Percentiles rank a stretch among this genome's conserved stretches.
phyloP scores from a whole-genome alignment of 1,140 invertebrate species.

The Dreissena rostriformis region DNA sequence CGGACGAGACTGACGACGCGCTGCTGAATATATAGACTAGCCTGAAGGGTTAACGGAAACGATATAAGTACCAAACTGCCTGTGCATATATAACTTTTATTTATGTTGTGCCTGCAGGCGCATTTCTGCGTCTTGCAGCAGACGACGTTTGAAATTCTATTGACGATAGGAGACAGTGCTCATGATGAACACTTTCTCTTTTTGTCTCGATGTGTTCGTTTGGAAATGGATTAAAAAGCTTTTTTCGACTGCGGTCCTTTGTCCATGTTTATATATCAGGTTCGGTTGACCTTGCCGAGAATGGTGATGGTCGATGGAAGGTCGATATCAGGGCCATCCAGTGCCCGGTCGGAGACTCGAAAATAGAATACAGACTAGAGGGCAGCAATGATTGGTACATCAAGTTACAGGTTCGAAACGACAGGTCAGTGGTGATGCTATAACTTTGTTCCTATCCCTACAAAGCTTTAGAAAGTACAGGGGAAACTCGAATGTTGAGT shows the following conservation, averaged over 20 bases:
- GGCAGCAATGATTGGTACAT: constrained; percentile 73
- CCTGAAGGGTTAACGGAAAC: no score
- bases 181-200: not conserved
- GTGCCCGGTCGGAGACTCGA: constrained; percentile 67
- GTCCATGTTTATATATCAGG: constrained; percentile 50
- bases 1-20: no score
- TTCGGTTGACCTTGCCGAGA: constrained; percentile 68
- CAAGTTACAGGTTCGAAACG: constrained; percentile 72
- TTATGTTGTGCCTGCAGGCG: no score
- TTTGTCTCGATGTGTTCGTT: not conserved
- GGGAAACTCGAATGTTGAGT: no score
- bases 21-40: no score
- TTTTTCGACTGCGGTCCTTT: not conserved
- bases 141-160: not conserved
- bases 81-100: no score
- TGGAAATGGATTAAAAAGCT: not conserved
- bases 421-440: constrained; percentile 57
- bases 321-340: constrained; percentile 71
- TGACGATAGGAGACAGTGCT: not conserved
- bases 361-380: constrained; percentile 71
- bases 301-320: constrained; percentile 74
- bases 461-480: no score
- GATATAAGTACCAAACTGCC: no score
- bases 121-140: not conserved
- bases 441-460: no score